Base-by-base conservation (phyloP, 2,888 invertebrate species). In the Dolomedes plantarius region DNA sequence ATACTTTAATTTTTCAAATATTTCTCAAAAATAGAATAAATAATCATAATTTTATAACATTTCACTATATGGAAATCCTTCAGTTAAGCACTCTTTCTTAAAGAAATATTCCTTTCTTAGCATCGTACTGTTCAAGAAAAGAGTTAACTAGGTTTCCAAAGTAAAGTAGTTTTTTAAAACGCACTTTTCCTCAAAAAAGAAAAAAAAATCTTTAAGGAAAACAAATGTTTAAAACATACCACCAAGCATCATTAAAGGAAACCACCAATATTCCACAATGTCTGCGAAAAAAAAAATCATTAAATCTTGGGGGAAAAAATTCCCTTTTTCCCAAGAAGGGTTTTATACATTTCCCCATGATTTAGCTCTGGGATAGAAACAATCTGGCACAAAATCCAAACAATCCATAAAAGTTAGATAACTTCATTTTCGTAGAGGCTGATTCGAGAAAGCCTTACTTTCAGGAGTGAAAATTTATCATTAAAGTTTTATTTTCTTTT, bases 401-500 rank as follows among this genome's bases (percentile, higher is more conserved):
- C 56, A 19, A 56, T 56, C 19, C 56, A 23, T 56, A 56, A 56
- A 56, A 56, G 56, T 56, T 56, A 23, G 56, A 56, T 56, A 56
- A 56, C 56, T 56, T 56, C 56, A 56, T 56, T 56, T 56, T 56
- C 56, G 23, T 56, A 56, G 23, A 56, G 23, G 23, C 56, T 23
- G 56, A 56, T 56, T n/a, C 23, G 11, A 23, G 23, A 23, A 23
- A 23, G 5, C 56, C 56, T 11, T 56, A 11, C 23, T 56, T 56
- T 23, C 56, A 23, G 56, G 11, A 56, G 56, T 56, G 56, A 56
- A 16, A 46, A 56, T 56, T 56, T 56, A 56, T 56, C 56, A 56
- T 56, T 56, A 56, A 56, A 56, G 23, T 56, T 56, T 56, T 56
- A 56, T 56, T 56, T 56, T 56, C 56, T 19, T 56, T 56, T 23